Conservation (phyloP, 1,140 invertebrate genomes). For the Orussus abietinus region DNA sequence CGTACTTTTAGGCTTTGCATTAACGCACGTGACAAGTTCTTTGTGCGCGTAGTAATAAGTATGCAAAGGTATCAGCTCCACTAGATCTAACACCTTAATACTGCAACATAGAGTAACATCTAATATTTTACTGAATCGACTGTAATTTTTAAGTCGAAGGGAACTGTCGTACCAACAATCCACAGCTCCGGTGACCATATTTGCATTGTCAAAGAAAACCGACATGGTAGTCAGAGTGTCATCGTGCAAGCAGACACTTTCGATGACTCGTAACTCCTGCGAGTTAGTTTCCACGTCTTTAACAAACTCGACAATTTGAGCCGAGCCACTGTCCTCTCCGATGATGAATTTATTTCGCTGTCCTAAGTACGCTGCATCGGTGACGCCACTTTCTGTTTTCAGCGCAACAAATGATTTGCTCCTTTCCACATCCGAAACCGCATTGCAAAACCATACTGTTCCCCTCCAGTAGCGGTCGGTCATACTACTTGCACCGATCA, state of each 20-base stretch:
- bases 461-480: conserved; percentile 44
- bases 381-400: conserved; percentile 33
- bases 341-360: conserved; percentile 34
- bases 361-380: conserved; percentile 27
- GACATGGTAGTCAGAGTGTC: conserved; percentile 34
- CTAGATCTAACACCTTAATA: conserved; percentile 43
- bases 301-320: conserved; percentile 33
- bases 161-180: conserved; percentile 38
- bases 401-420: conserved; percentile 17
- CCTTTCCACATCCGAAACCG: conserved; percentile 26
- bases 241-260: conserved; percentile 39
- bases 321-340: conserved; percentile 40
- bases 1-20: conserved; percentile 29
- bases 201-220: conserved; percentile 29
- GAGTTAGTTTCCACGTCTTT: conserved; percentile 10
- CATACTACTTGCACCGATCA: conserved; percentile 44
- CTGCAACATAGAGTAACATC: conserved; percentile 26
- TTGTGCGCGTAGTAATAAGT: conserved; percentile 36
- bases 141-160: conserved; percentile 3
- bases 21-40: conserved; percentile 34
- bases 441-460: conserved; percentile 36
- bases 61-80: conserved; percentile 28
- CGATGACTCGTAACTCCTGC: conserved; percentile 23
- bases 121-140: conserved; percentile 7
- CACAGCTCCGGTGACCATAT: conserved; percentile 37